phyloP scores from a whole-genome alignment of 1,140 invertebrate species.

The Drosophila novamexicana region DNA sequence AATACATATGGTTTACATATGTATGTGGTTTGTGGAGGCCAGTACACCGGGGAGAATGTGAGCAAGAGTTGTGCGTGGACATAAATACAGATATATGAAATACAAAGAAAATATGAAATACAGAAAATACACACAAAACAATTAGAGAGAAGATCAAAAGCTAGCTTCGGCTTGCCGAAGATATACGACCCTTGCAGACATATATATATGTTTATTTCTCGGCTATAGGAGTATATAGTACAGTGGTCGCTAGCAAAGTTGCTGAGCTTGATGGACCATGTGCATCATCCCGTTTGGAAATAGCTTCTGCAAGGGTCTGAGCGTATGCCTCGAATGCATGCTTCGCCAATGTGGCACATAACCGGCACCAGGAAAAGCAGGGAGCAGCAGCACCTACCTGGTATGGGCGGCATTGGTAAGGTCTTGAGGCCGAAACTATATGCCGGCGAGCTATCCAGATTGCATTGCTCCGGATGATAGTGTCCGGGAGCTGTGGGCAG shows the following conservation, averaged over 20 bases:
- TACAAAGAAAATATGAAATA: slow-evolving; percentile 46
- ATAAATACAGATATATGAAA: slow-evolving; percentile 29
- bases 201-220: not conserved
- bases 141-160: slow-evolving; percentile 2
- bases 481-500: slow-evolving; percentile 86
- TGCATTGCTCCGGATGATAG: slow-evolving; percentile 87
- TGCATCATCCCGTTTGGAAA: not conserved
- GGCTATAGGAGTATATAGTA: too few relatives aligned
- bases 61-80: slow-evolving; percentile 41
- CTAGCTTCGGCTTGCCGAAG: slow-evolving; percentile 3
- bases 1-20: slow-evolving; percentile 17
- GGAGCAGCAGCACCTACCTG: slow-evolving; percentile 62
- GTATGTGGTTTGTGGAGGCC: slow-evolving; percentile 21
- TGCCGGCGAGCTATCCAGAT: slow-evolving; percentile 86
- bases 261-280: too few relatives aligned
- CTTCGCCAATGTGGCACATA: slow-evolving; percentile 1
- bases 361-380: slow-evolving; percentile 28
- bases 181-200: not conserved
- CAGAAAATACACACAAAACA: slow-evolving; percentile 26
- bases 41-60: slow-evolving; percentile 33
- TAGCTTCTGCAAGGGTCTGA: not conserved
- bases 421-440: slow-evolving; percentile 86
- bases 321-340: slow-evolving; percentile 1
- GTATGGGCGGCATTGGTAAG: slow-evolving; percentile 59
- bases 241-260: too few relatives aligned